Conservation (phyloP, 2,113 vertebrate genomes). For the Rhinogobius similis region DNA sequence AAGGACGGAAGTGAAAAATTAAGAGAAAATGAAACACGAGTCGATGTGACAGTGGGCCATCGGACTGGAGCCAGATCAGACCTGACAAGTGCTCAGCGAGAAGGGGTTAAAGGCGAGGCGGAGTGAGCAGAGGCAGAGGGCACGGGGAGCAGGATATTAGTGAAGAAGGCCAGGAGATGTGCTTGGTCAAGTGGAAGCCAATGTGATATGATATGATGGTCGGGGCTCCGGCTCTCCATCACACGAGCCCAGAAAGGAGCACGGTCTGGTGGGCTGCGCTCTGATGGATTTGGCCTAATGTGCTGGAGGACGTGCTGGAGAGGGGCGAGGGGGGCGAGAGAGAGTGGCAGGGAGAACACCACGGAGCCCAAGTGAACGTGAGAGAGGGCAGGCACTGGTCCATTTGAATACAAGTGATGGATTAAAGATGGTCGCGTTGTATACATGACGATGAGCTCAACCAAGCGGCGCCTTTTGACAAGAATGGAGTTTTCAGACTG, state of each 20-base stretch:
- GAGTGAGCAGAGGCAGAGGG: not conserved
- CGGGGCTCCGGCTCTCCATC: constrained; percentile 14
- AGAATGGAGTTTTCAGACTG: too few relatives aligned
- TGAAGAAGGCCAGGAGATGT: constrained; percentile 26
- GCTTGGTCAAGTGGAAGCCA: constrained; percentile 42
- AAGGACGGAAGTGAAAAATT: not conserved
- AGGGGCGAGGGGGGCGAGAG: constrained; percentile 8
- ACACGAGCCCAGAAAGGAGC: constrained; percentile 4
- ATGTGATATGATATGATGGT: constrained; percentile 45
- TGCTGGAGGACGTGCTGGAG: constrained; percentile 25
- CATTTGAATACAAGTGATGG: constrained; percentile 43
- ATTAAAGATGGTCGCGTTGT: constrained; percentile 13
- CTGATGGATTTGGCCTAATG: constrained; percentile 53
- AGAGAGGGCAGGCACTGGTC: constrained; percentile 14
- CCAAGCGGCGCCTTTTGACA: not conserved
- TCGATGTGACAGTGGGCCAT: constrained; percentile 16
- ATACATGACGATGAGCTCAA: not conserved
- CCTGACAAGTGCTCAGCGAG: constrained; percentile 30
- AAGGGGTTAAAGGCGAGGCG: not conserved
- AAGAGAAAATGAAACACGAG: not conserved
- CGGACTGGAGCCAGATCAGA: constrained; percentile 33
- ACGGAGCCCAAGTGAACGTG: not conserved
- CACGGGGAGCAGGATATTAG: constrained; percentile 9
- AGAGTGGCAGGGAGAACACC: constrained; percentile 19
- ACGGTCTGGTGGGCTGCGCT: constrained; percentile 12